Evolutionary conservation across 2,797 vertebrate species (phyloP).

Genomic region (Bradypus variegatus): DNA sequence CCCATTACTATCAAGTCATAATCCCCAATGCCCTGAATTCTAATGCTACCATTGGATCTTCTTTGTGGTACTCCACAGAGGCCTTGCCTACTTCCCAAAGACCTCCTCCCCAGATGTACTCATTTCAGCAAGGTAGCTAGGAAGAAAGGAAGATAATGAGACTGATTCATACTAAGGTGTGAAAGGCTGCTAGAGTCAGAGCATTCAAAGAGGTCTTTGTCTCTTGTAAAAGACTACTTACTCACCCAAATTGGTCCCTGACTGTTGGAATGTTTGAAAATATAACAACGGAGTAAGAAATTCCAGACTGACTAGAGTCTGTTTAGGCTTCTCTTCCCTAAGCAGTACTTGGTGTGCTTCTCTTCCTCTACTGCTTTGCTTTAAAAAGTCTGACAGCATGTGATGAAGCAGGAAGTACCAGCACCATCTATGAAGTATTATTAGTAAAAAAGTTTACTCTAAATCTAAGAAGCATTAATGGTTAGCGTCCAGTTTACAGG

Average conservation of each 20-base stretch:
- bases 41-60: neutral
- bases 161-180: neutral
- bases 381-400: neutral
- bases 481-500: neutral
- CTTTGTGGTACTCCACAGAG: neutral
- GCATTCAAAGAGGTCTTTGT: neutral
- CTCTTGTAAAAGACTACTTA: neutral
- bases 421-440: neutral
- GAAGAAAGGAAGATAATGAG: neutral
- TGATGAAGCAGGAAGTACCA: neutral
- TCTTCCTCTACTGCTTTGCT: neutral
- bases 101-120: neutral
- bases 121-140: neutral
- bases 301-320: slow-evolving; percentile 13
- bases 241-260: neutral
- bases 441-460: neutral
- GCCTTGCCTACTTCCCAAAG: neutral
- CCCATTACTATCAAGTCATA: neutral
- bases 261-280: neutral
- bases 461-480: neutral
- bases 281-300: slow-evolving; percentile 16
- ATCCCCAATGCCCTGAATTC: neutral
- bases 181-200: neutral
- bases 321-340: neutral
- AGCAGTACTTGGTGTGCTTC: neutral